Evolutionary conservation across 1,140 invertebrate species (phyloP).

Genomic region (Sarcophaga peregrina): DNA sequence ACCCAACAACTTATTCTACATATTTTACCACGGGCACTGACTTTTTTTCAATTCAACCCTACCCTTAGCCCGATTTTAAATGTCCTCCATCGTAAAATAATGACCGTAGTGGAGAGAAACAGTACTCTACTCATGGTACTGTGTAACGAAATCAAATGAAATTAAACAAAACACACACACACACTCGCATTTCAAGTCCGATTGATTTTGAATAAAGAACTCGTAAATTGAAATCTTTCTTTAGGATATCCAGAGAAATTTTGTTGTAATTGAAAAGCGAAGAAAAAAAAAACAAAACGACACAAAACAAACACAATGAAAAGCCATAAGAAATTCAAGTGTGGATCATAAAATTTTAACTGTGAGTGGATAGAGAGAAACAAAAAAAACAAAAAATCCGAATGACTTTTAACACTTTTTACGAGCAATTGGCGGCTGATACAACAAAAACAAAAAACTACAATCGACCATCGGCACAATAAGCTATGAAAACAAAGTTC

Average conservation of each 20-base stretch:
- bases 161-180: not conserved
- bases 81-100: constrained; percentile 29
- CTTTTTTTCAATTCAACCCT: not conserved
- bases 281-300: not conserved
- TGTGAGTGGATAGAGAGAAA: not conserved
- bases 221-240: no score
- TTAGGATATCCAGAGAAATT: no score
- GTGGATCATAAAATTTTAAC: not conserved
- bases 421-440: constrained; percentile 21
- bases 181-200: not conserved
- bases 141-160: no score
- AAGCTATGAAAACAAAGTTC: not conserved
- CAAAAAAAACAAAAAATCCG: not conserved
- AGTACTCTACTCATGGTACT: not conserved
- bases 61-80: not conserved
- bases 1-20: not conserved
- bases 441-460: not conserved
- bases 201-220: constrained; percentile 22
- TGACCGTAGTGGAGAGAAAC: no score
- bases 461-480: not conserved
- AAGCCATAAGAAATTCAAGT: not conserved
- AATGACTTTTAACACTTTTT: constrained; percentile 41
- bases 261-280: not conserved
- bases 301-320: not conserved
- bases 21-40: no score